Evolutionary conservation across 2,888 invertebrate species (phyloP), one percentile per base, ranked within the genome.

Genomic region (Auanema sp.): DNA sequence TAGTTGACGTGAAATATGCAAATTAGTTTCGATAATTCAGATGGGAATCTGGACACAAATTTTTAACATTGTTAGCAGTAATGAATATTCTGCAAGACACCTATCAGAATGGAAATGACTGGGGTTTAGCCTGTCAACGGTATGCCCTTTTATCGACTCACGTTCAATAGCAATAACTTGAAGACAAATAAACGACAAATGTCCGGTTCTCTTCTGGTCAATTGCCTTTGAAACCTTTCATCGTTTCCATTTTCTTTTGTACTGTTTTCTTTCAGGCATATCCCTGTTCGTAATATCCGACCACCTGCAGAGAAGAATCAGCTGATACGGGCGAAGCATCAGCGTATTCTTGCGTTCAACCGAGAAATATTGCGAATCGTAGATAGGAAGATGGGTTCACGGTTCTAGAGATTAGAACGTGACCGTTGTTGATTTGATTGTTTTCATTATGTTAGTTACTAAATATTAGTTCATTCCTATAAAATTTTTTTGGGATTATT

Each of bases 51-150:
- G 82, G 82, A 1, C 62, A 63, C 4, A 68, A 69, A 42, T 75
- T 73, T 56, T 65, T 82, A 55, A 82, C 82, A 1, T 69, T 82
- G 40, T 58, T 64, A 12, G 77, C 79, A 1, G 80, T 81, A 8
- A 57, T 71, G 21, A 55, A 66, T 23, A 81, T 83, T 54, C 56
- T 82, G 1, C 73, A 79, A 14, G 71, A 79, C 23, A 76, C 77
- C n/a, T 70, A 72, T 54, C 62, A 66, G 2, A 70, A 68, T 8
- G 63, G 57, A 25, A 75, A 70, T 23, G 75, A 80, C 59, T 80
- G 79, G 79, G 49, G 62, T 10, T 44, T 43, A 8, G 77, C 78
- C 2, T 47, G 79, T 41, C 43, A 56, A 21, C 69, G 70, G 54
- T 60, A 52, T 24, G 51, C 16, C 18, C n/a, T 47, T 14, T 23